Conservation (phyloP, 2,113 vertebrate species). For the Ornithorhynchus anatinus region DNA sequence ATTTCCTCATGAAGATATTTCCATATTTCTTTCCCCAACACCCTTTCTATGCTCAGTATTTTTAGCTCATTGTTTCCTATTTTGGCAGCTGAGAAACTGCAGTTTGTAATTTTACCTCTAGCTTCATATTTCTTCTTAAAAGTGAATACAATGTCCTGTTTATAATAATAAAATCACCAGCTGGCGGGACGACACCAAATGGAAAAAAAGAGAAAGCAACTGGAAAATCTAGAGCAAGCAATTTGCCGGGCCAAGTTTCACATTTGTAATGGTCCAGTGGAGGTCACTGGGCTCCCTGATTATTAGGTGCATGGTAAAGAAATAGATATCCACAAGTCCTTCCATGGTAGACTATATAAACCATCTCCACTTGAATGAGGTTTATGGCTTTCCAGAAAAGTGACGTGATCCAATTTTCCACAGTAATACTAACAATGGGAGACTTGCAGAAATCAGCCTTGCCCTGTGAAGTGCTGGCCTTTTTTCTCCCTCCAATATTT, state of each 20-base stretch:
- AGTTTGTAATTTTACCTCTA: slow-evolving; percentile 81
- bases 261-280: slow-evolving; percentile 77
- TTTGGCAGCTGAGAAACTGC: slow-evolving; percentile 77
- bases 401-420: slow-evolving; percentile 58
- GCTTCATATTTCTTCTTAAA: slow-evolving; percentile 83
- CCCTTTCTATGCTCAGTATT: slow-evolving; percentile 74
- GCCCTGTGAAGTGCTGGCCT: slow-evolving; percentile 38
- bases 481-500: slow-evolving; percentile 70
- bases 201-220: slow-evolving; percentile 73
- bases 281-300: slow-evolving; percentile 74
- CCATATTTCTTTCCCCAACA: slow-evolving; percentile 57
- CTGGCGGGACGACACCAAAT: slow-evolving; percentile 77
- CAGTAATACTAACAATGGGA: slow-evolving; percentile 57
- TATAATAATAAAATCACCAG: slow-evolving; percentile 83
- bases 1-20: slow-evolving; percentile 59
- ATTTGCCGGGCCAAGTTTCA: slow-evolving; percentile 79
- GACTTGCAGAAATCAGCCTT: slow-evolving; percentile 56
- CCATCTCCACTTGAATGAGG: slow-evolving; percentile 41
- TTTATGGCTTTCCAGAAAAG: slow-evolving; percentile 47
- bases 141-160: slow-evolving; percentile 84
- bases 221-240: slow-evolving; percentile 85
- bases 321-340: slow-evolving; percentile 61
- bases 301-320: slow-evolving; percentile 68
- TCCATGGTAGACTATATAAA: slow-evolving; percentile 61
- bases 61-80: slow-evolving; percentile 83